Percentiles rank a stretch among this genome's conserved stretches.
phyloP scores from a whole-genome alignment of 2,888 invertebrate genomes.

The Aphidius colemani region DNA sequence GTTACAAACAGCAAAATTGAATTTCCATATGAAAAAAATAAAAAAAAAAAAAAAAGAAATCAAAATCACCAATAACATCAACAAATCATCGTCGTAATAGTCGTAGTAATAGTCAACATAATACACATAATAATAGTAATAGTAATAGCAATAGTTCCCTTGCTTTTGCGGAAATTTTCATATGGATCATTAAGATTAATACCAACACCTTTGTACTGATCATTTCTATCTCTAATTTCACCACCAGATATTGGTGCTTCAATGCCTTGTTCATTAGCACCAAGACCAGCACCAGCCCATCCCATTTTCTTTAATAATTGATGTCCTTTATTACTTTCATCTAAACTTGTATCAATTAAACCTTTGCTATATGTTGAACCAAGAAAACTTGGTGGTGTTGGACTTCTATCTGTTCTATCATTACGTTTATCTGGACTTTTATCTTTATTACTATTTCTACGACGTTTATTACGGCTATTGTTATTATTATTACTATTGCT shows the following conservation, averaged over 20 bases:
- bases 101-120: conserved; percentile 57
- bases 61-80: conserved; percentile 58
- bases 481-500: conserved; percentile 58
- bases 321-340: conserved; percentile 94
- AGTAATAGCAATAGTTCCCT: conserved; percentile 69
- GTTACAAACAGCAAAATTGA: no score
- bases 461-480: conserved; percentile 49
- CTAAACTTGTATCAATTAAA: conserved; percentile 68
- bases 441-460: conserved; percentile 57
- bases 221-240: conserved; percentile 85
- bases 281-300: conserved; percentile 94
- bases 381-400: conserved; percentile 76
- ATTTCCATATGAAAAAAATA: no score
- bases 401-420: conserved; percentile 61
- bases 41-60: no score
- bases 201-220: conserved; percentile 95
- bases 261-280: conserved; percentile 93
- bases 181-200: conserved; percentile 93
- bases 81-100: conserved; percentile 55
- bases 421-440: conserved; percentile 53
- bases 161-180: conserved; percentile 95
- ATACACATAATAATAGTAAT: conserved; percentile 59
- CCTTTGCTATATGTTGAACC: conserved; percentile 59
- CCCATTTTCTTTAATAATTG: conserved; percentile 98
- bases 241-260: conserved; percentile 93